phyloP scores from a whole-genome alignment of 1,140 invertebrate genomes.

The Forficula auricularia region DNA sequence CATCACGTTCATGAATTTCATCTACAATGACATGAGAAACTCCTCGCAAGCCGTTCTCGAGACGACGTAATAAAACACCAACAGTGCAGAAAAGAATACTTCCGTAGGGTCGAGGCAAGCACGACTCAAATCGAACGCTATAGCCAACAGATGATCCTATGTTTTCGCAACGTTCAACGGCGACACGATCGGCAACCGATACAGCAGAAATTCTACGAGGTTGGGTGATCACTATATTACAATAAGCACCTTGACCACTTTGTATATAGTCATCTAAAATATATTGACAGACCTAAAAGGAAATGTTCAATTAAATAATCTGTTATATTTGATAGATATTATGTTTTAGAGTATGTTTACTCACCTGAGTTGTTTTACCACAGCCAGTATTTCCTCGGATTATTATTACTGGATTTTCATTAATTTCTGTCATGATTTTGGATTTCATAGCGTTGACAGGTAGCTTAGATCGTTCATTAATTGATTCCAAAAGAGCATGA shows the following conservation, averaged over 20 bases:
- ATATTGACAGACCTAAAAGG: constrained; percentile 75
- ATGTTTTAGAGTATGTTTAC: not conserved
- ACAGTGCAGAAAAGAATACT: constrained; percentile 59
- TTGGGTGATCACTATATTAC: constrained; percentile 83
- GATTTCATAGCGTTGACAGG: constrained; percentile 54
- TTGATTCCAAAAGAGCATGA: constrained; percentile 36
- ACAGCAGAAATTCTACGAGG: constrained; percentile 87
- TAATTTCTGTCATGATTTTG: constrained; percentile 65
- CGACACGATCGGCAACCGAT: constrained; percentile 80
- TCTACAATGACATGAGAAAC: constrained; percentile 87
- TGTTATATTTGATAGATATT: constrained; percentile 41
- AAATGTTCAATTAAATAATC: too few relatives aligned
- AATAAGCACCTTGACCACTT: constrained; percentile 63
- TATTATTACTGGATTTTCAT: constrained; percentile 71
- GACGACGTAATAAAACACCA: constrained; percentile 73
- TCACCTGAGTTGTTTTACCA: constrained; percentile 52
- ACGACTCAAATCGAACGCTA: constrained; percentile 83
- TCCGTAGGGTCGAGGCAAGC: constrained; percentile 76
- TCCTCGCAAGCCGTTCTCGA: constrained; percentile 69
- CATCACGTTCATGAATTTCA: constrained; percentile 94
- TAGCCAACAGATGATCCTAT: constrained; percentile 70
- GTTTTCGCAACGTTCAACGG: constrained; percentile 67
- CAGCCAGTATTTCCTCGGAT: constrained; percentile 90
- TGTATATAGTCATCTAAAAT: constrained; percentile 87
- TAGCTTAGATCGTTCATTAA: constrained; percentile 46